Conservation (phyloP, 2,113 vertebrate species). For the Psophia crepitans region DNA sequence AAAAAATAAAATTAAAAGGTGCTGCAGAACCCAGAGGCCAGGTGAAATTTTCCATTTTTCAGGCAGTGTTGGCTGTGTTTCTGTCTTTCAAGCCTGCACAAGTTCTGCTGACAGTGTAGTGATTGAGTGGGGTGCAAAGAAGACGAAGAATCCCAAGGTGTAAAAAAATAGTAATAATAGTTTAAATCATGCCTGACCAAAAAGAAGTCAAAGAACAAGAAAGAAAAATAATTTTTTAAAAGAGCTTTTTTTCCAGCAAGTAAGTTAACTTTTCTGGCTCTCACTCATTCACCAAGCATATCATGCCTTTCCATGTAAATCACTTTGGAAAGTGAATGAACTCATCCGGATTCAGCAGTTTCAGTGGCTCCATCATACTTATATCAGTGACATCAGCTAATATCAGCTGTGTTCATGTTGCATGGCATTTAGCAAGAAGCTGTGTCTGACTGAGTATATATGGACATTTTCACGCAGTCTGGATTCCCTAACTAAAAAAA, state of each 20-base stretch:
- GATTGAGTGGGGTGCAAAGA: not conserved
- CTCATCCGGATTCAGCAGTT: not conserved
- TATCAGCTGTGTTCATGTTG: not conserved
- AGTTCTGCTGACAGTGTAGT: not conserved
- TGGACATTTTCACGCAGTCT: not conserved
- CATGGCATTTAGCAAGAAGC: not conserved
- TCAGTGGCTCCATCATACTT: not conserved
- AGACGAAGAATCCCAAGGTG: not conserved
- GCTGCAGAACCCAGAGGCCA: not conserved
- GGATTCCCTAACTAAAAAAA: not conserved
- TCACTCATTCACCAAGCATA: not conserved
- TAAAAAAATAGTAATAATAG: not conserved
- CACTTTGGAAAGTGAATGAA: not conserved
- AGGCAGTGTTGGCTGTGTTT: not conserved
- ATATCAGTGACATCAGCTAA: not conserved
- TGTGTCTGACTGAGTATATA: not conserved
- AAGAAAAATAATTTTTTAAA: not conserved
- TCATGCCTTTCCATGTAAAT: not conserved
- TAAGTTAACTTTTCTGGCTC: not conserved
- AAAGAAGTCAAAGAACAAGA: not conserved
- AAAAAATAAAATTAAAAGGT: not conserved
- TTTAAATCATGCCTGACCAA: not conserved
- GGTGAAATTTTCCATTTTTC: not conserved
- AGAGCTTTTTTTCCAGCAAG: not conserved
- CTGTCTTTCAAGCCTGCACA: constrained; percentile 22